Percentiles rank a stretch among this genome's conserved stretches.
phyloP scores from a whole-genome alignment of 2,113 vertebrate genomes.

The Brachirus orientalis region DNA sequence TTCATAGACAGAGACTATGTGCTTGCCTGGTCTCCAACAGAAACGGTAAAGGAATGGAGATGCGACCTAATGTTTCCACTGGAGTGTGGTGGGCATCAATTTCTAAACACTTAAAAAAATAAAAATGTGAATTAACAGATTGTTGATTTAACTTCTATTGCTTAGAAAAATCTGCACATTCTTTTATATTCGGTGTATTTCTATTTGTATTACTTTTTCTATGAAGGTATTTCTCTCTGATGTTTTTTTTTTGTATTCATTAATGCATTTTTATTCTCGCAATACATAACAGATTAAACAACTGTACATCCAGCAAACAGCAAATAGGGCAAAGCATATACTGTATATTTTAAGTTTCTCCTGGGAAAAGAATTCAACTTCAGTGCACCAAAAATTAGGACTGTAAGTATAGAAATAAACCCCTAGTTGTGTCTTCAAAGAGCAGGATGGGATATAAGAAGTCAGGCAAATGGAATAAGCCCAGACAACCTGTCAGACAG shows the following conservation, averaged over 20 bases:
- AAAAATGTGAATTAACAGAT: too few relatives aligned
- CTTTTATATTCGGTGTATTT: background rate
- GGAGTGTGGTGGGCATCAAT: too few relatives aligned
- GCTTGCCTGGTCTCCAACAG: too few relatives aligned
- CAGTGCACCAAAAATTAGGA: constrained; percentile 43
- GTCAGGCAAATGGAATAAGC: constrained; percentile 56
- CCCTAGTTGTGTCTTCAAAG: constrained; percentile 60
- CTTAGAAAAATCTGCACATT: too few relatives aligned
- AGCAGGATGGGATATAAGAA: constrained; percentile 48
- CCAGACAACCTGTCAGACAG: constrained; percentile 49
- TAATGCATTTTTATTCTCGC: constrained; percentile 26
- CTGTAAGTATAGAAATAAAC: constrained; percentile 61
- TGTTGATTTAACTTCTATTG: too few relatives aligned
- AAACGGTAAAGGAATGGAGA: too few relatives aligned
- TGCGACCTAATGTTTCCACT: too few relatives aligned
- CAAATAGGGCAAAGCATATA: constrained; percentile 15
- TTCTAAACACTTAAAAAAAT: too few relatives aligned
- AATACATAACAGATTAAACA: constrained; percentile 37
- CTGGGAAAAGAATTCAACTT: constrained; percentile 40
- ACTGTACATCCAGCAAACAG: constrained; percentile 19
- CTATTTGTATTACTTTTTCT: background rate
- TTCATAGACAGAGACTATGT: too few relatives aligned
- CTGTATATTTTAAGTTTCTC: constrained; percentile 51
- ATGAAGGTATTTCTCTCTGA: background rate
- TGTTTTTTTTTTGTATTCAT: background rate